Conservation (phyloP, 2,888 invertebrate species). For the Lycia hirtaria region DNA sequence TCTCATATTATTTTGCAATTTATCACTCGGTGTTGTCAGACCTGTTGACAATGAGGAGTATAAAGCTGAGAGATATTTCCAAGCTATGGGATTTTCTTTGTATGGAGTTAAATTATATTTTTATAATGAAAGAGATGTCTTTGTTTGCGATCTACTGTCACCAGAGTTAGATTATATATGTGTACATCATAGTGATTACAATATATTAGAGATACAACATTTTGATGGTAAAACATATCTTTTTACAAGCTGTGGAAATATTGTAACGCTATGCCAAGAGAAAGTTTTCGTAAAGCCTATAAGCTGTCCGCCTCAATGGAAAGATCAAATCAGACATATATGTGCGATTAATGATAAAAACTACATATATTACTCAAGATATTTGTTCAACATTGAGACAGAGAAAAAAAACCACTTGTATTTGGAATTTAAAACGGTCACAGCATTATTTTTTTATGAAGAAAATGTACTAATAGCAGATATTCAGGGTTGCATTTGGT, state of each 20-base stretch:
- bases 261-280: constrained; percentile 52
- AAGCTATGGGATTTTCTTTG: constrained; percentile 68
- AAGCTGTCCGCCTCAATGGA: constrained; percentile 66
- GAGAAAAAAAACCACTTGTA: constrained; percentile 67
- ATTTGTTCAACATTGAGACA: constrained; percentile 71
- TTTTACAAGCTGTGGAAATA: constrained; percentile 71
- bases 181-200: constrained; percentile 60
- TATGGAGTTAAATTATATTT: constrained; percentile 58
- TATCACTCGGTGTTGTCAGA: constrained; percentile 63
- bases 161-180: constrained; percentile 56
- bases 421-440: constrained; percentile 70
- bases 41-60: constrained; percentile 50
- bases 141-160: constrained; percentile 55
- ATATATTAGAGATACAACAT: constrained; percentile 66
- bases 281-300: constrained; percentile 50
- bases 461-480: constrained; percentile 70
- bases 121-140: constrained; percentile 62
- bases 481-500: constrained; percentile 60
- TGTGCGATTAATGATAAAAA: constrained; percentile 64
- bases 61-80: constrained; percentile 61
- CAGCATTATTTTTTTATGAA: constrained; percentile 72
- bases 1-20: constrained; percentile 61
- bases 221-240: constrained; percentile 53
- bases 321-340: constrained; percentile 65
- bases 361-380: constrained; percentile 71